phyloP scores from a whole-genome alignment of 1,140 invertebrate genomes.

The Dreissena rostriformis region DNA sequence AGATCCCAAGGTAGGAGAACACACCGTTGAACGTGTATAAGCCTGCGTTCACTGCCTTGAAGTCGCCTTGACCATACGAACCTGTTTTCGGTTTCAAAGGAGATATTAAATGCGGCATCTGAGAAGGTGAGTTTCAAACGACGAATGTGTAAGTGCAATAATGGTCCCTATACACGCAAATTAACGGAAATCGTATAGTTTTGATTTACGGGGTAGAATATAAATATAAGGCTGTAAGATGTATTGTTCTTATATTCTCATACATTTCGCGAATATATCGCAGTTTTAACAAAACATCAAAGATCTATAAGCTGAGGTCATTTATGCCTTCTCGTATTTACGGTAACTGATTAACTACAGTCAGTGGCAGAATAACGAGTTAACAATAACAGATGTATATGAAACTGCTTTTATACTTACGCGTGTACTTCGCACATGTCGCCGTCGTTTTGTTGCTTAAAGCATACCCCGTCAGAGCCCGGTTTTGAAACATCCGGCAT shows the following conservation, averaged over 20 bases:
- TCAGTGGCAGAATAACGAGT: background rate
- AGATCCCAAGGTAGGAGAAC: constrained; percentile 10
- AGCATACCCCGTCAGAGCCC: background rate
- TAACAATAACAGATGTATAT: background rate
- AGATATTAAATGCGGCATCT: no score
- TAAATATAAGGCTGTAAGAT: no score
- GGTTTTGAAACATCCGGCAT: constrained; percentile 11
- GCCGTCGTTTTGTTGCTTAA: background rate
- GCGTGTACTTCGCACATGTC: constrained; percentile 25
- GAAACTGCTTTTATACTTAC: background rate
- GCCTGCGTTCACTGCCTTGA: constrained; percentile 5
- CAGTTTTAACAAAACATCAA: no score
- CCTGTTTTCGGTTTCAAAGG: no score
- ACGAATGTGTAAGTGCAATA: no score
- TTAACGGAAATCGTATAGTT: no score
- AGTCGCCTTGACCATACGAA: constrained; percentile 9
- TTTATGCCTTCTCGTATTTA: background rate
- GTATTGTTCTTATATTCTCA: no score
- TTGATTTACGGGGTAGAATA: no score
- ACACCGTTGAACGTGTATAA: background rate
- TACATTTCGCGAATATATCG: no score
- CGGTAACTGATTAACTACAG: background rate
- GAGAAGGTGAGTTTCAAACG: no score
- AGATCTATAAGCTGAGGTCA: background rate
- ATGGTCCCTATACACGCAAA: no score